Base-by-base conservation (phyloP, 2,888 invertebrate species). In the Dasysyrphus albostriatus region DNA sequence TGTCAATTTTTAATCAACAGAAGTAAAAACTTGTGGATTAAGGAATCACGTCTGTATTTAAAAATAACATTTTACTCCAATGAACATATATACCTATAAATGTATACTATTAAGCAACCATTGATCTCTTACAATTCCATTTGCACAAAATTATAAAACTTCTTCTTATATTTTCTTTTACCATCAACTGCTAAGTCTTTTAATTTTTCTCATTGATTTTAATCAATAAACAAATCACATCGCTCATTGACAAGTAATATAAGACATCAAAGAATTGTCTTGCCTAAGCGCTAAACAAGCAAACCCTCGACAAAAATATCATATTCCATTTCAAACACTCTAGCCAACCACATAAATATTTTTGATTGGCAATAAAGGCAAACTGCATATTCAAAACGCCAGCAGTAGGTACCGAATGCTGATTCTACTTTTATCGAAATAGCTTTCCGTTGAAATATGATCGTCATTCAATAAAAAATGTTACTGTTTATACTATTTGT, bases 311-410 rank as follows among this genome's bases (percentile, higher is more conserved):
- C n/a, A 9, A 8, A 12, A 24, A 24, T 67, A 67, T 67, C 12
- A 51, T 16, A 49, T 67, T 67, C 24, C 24, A 12, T 65, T 32
- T 44, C 4, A 14, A 24, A 67, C 14, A 67, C 14, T 67, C 9
- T 42, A 32, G 29, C n/a, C 47, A 47, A 47, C 44, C 65, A 47
- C 44, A 37, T 51, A 34, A 19, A 24, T 14, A 9, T 67, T 67
- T 67, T 67, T 67, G 24, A 51, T 67, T 51, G 34, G 16, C 37
- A 51, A 51, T 24, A 51, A 39, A 37, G 24, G 67, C 67, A 67
- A 67, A 29, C 63, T 63, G 7, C 44, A 2, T 16, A 24, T 19
- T 14, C 7, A 4, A 6, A 34, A 37, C 24, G 24, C 24, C 6
- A 3, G 10, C 10, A 24, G 2, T 5, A 51, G 12, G 2, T 5